Conservation (phyloP, 2,888 invertebrate species). For the Caenorhabditis zanzibari region DNA sequence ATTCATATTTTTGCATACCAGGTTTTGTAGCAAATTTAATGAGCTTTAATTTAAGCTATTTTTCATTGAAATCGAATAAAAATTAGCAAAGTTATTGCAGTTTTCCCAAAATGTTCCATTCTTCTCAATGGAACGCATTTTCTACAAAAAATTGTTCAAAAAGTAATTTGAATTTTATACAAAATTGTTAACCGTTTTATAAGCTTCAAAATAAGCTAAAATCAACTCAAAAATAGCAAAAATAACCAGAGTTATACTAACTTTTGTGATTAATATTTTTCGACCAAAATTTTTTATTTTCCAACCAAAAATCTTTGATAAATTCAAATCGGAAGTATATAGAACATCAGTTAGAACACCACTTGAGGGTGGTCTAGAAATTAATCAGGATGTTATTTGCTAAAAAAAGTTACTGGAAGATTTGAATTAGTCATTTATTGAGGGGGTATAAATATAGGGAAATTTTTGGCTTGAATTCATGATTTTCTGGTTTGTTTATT, state of each 20-base stretch:
- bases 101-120: too few relatives aligned
- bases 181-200: not conserved
- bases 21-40: too few relatives aligned
- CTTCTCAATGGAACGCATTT: not conserved
- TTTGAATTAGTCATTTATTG: not conserved
- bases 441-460: not conserved
- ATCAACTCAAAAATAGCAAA: too few relatives aligned
- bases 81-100: too few relatives aligned
- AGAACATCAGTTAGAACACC: not conserved
- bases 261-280: too few relatives aligned
- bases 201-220: not conserved
- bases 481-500: too few relatives aligned
- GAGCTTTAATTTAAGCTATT: too few relatives aligned
- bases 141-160: not conserved
- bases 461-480: not conserved
- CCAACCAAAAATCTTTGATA: not conserved
- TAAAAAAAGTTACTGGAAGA: not conserved
- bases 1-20: too few relatives aligned
- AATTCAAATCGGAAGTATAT: conserved; percentile 4
- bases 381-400: not conserved
- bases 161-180: not conserved
- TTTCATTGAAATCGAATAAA: too few relatives aligned
- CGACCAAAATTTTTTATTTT: not conserved
- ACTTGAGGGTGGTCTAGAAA: not conserved
- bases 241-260: too few relatives aligned